Percentiles rank a stretch among this genome's conserved stretches.
Conservation (phyloP, 92 coral and sea anemone genomes). For the Heteractis magnifica region DNA sequence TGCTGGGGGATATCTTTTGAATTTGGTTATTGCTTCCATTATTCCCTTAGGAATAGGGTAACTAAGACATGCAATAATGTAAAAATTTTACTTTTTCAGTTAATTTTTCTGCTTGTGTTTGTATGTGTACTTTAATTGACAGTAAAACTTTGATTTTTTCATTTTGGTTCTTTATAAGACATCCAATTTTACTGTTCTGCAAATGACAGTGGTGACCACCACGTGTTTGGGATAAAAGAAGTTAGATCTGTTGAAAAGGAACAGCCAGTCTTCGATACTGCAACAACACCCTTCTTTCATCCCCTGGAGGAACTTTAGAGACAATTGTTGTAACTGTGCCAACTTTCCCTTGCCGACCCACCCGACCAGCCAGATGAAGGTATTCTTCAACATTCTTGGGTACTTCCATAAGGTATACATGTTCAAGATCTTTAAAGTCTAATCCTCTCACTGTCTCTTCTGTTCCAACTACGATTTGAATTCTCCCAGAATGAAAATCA, state of each 20-base stretch:
- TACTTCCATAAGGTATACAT: slow-evolving; percentile 81
- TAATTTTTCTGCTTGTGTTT: too few relatives aligned
- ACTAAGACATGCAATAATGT: too few relatives aligned
- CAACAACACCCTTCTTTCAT: slow-evolving; percentile 59
- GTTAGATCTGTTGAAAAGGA: slow-evolving; percentile 52
- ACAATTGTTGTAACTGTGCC: slow-evolving; percentile 81
- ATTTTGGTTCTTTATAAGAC: too few relatives aligned
- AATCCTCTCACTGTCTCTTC: slow-evolving; percentile 89
- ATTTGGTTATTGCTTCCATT: too few relatives aligned
- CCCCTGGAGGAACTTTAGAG: slow-evolving; percentile 49
- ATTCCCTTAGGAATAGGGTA: too few relatives aligned
- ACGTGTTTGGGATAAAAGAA: too few relatives aligned
- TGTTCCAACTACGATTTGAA: slow-evolving; percentile 72
- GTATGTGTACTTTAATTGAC: too few relatives aligned
- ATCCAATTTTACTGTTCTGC: too few relatives aligned
- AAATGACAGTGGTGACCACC: too few relatives aligned
- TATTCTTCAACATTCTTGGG: slow-evolving; percentile 79
- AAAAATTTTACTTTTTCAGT: too few relatives aligned
- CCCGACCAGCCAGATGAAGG: slow-evolving; percentile 79
- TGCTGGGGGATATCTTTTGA: too few relatives aligned
- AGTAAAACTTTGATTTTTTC: too few relatives aligned
- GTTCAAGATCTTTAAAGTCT: slow-evolving; percentile 71
- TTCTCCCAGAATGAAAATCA: slow-evolving; percentile 62
- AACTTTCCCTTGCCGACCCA: slow-evolving; percentile 73
- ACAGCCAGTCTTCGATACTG: slow-evolving; percentile 73